These are phyloP conservation scores for Bombus fervidus DNA, from an alignment of 1,140 invertebrate genomes.

Conservation along the genomic window DNA sequence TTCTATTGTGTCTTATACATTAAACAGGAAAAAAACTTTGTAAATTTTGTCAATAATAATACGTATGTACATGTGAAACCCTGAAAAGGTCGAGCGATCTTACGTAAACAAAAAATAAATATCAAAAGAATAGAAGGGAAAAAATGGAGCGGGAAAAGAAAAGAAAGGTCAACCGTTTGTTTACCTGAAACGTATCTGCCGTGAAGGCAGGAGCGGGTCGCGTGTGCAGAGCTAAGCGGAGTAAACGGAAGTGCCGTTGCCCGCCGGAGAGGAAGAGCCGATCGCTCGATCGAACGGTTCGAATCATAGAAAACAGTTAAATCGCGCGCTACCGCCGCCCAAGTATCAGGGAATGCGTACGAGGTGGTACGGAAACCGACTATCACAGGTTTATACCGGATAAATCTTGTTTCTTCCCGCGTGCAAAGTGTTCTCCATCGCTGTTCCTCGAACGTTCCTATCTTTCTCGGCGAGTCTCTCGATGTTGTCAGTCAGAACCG, in stretches of 20 bases:
- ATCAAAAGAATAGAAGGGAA: background rate
- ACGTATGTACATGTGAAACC: no score
- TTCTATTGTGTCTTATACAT: no score
- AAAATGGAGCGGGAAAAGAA: no score
- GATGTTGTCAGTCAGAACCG: constrained; percentile 38
- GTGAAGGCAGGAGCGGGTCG: no score
- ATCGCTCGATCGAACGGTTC: background rate
- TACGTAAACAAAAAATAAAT: background rate
- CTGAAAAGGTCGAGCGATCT: background rate
- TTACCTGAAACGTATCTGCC: background rate
- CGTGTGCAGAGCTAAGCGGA: background rate
- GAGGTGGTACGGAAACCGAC: constrained; percentile 73
- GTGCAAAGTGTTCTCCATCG: constrained; percentile 48
- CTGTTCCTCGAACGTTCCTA: background rate
- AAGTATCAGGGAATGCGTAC: constrained; percentile 64
- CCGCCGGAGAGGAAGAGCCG: background rate
- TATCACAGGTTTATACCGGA: constrained; percentile 75
- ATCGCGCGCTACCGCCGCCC: constrained; percentile 19
- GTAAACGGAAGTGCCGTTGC: constrained; percentile 11
- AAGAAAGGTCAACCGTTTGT: background rate
- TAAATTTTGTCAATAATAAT: background rate
- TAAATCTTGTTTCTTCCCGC: constrained; percentile 76
- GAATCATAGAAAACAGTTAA: constrained; percentile 40
- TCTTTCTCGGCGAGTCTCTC: constrained; percentile 30
- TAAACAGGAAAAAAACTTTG: no score